Base-by-base conservation (phyloP, 2,888 invertebrate species). In the Spialia ferax region DNA sequence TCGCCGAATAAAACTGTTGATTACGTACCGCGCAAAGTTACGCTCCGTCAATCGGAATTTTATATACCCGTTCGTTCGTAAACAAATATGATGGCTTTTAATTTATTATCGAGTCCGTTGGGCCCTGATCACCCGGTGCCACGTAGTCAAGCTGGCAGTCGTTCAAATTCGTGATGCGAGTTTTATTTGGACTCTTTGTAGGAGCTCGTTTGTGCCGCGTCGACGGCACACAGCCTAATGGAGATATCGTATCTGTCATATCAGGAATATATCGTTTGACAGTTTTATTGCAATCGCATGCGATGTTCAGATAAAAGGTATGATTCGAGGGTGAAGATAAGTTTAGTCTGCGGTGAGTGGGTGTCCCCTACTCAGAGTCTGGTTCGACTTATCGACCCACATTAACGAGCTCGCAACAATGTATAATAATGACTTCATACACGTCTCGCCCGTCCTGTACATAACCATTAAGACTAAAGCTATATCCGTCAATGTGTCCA, bases 11-110 rank as follows among this genome's bases (percentile, higher is more conserved):
- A 88, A 91, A 91, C 85, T 86, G 90, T 86, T 92, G 91, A 93
- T 91, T 91, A 86, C 87, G 84, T 81, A 83, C 83, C 81, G 85
- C 82, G 85, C 83, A 77, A 83, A 86, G 84, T 86, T 87, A 89
- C 89, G 89, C 89, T 88, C 80, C 87, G 87, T 85, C 86, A 86
- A 87, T 86, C 81, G 84, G 82, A 85, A 89, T 90, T 91, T 89
- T 89, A 89, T 91, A 91, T 88, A 85, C 86, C 84, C 83, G 83
- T 79, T 83, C 88, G 83, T 86, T 85, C 81, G 81, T 83, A 89
- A 89, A 86, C 86, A 91, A 92, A 91, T 89, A 90, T 89, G 88
- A 91, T 84, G 84, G 86, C 85, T 85, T 90, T 91, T 92, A 91
- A 91, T 91, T 92, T 91, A 91, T 88, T 85, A 88, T 79, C 81